Evolutionary conservation across 2,797 vertebrate genomes (phyloP).

Genomic region (Phoeniculus purpureus): DNA sequence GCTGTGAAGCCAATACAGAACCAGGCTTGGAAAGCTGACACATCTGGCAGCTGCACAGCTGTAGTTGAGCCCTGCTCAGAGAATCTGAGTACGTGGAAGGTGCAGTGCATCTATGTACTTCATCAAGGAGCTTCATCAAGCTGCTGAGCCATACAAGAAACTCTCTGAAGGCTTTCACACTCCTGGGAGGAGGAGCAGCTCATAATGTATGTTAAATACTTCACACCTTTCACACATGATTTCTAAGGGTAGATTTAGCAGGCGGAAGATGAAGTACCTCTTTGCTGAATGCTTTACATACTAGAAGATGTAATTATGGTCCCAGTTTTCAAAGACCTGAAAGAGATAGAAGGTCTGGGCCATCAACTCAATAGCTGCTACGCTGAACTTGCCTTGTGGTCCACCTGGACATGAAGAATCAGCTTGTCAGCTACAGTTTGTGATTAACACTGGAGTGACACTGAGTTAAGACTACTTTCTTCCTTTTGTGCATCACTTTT

Average conservation of each 20-base stretch:
- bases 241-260: not conserved
- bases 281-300: not conserved
- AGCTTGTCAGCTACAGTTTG: not conserved
- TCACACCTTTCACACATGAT: not conserved
- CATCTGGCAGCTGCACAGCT: not conserved
- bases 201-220: not conserved
- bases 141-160: not conserved
- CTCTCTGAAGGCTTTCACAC: not conserved
- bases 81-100: not conserved
- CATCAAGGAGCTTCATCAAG: not conserved
- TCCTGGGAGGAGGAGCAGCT: not conserved
- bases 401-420: not conserved
- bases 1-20: not conserved
- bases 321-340: not conserved
- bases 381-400: not conserved
- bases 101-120: rapidly evolving
- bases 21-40: not conserved
- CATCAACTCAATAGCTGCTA: not conserved
- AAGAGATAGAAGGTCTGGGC: not conserved
- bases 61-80: not conserved
- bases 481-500: not conserved
- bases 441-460: not conserved
- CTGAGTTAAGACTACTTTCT: not conserved
- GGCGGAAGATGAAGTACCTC: not conserved
- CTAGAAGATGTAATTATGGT: not conserved